A percentile compares a stretch with the other conserved stretches of the same genome.
Conservation (phyloP, 2,113 vertebrate genomes). For the Cavia aperea region DNA sequence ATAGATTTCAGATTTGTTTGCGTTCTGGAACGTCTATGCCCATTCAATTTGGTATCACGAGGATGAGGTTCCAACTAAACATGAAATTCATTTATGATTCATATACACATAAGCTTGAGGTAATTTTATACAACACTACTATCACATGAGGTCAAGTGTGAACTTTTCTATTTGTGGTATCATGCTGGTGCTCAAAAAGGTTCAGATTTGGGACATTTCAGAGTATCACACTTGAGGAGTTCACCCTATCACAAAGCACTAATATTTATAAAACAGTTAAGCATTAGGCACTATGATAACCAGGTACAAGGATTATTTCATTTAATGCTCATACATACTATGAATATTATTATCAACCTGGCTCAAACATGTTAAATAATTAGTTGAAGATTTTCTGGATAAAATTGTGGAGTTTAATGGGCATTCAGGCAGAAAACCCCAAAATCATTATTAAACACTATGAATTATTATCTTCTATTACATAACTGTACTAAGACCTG, state of each 20-base stretch:
- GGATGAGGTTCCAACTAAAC: not conserved
- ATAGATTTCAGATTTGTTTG: not conserved
- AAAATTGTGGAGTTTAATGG: not conserved
- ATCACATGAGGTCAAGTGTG: not conserved
- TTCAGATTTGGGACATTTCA: not conserved
- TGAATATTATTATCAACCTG: conserved; percentile 21
- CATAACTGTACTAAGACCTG: not conserved
- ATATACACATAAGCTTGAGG: not conserved
- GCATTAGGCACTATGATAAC: not conserved
- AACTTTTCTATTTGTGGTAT: not conserved
- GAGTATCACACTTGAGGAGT: not conserved
- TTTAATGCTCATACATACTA: not conserved
- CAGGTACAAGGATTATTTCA: conserved; percentile 22
- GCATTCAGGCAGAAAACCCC: not conserved
- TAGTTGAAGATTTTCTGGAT: conserved; percentile 26
- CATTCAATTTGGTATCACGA: too few species aligned
- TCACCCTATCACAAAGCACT: not conserved
- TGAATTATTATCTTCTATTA: not conserved
- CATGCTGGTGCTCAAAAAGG: not conserved
- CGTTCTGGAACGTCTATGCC: not conserved
- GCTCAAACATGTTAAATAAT: conserved; percentile 22
- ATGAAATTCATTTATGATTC: not conserved
- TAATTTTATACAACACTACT: not conserved
- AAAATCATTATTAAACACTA: not conserved
- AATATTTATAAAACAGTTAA: not conserved